phyloP scores from a whole-genome alignment of 2,888 invertebrate genomes.

The Chalcosyrphus nemorum region DNA sequence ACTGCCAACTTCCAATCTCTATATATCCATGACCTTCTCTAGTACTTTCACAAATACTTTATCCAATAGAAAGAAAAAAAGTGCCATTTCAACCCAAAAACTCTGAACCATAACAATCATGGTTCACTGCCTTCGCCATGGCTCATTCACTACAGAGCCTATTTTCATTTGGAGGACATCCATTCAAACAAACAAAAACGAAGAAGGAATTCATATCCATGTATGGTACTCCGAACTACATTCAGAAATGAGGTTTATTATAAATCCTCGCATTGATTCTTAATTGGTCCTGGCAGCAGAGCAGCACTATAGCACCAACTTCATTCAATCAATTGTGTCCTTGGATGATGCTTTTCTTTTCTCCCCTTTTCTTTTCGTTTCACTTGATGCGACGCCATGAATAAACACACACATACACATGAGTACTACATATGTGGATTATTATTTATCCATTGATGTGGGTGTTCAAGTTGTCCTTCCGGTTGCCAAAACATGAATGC shows the following conservation, averaged over 20 bases:
- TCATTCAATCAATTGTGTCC: slow-evolving; percentile 17
- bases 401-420: slow-evolving; percentile 18
- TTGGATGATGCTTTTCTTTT: not conserved
- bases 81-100: too few species aligned
- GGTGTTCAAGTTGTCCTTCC: slow-evolving; percentile 19
- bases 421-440: too few species aligned
- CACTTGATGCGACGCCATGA: slow-evolving; percentile 11
- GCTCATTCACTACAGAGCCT: not conserved
- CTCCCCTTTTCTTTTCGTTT: not conserved
- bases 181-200: not conserved
- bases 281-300: slow-evolving; percentile 18
- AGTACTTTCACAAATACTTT: too few species aligned
- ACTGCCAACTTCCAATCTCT: too few species aligned
- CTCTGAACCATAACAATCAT: not conserved
- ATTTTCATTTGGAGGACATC: not conserved
- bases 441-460: slow-evolving; percentile 9
- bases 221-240: not conserved
- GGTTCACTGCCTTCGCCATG: not conserved
- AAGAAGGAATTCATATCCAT: not conserved
- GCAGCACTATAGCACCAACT: too few species aligned
- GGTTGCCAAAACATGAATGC: slow-evolving; percentile 2
- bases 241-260: slow-evolving; percentile 16
- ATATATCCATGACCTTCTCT: too few species aligned
- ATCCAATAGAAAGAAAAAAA: too few species aligned
- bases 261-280: slow-evolving; percentile 12